Evolutionary conservation across 2,113 vertebrate genomes (phyloP).

Genomic region (Bubalus kerabau): DNA sequence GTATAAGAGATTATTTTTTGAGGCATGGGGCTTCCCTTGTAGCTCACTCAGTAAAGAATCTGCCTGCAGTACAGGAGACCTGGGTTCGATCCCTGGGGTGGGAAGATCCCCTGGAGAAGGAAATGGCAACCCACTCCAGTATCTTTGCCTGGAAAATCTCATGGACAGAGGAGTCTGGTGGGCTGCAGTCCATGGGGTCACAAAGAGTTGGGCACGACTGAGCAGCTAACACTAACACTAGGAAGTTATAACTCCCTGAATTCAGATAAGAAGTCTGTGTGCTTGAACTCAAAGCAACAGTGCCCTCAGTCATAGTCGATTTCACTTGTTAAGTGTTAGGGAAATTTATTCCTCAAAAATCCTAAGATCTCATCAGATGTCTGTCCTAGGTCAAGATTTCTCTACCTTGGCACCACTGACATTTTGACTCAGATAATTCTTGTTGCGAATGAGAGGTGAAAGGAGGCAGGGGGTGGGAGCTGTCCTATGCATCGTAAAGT

Average conservation of each 20-base stretch:
- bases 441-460: background rate
- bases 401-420: background rate
- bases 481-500: background rate
- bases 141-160: too few relatives aligned
- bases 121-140: too few relatives aligned
- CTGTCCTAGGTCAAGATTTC: background rate
- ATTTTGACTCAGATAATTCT: background rate
- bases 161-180: too few relatives aligned
- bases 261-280: background rate
- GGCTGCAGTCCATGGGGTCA: too few relatives aligned
- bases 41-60: too few relatives aligned
- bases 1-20: background rate
- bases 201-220: too few relatives aligned
- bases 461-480: too few relatives aligned
- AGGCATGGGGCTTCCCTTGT: background rate
- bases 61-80: too few relatives aligned
- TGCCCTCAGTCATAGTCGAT: background rate
- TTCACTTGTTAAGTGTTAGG: background rate
- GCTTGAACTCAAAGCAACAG: background rate
- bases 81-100: too few relatives aligned
- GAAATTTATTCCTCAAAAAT: background rate
- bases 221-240: too few relatives aligned
- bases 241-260: background rate
- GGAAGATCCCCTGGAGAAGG: too few relatives aligned
- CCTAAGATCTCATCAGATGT: background rate